phyloP scores from a whole-genome alignment of 2,113 vertebrate genomes.

The Tricholaema leucomelas region DNA sequence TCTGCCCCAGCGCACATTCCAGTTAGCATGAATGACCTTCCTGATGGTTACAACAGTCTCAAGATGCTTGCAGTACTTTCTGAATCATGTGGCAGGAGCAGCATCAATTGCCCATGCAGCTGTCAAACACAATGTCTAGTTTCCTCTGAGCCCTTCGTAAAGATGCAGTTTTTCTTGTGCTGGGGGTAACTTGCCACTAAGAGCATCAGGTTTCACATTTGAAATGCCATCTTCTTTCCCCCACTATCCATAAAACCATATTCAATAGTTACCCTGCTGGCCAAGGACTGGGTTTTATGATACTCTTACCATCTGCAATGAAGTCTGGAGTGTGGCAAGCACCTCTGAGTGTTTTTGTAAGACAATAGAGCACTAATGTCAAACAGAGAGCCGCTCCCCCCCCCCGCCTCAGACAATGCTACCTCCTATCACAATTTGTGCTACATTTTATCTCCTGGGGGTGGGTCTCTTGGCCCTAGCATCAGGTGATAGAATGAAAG shows the following conservation, averaged over 20 bases:
- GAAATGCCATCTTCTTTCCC: neutral
- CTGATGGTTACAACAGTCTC: neutral
- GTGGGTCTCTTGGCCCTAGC: no score
- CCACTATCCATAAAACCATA: neutral
- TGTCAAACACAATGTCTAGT: neutral
- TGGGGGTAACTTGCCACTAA: neutral
- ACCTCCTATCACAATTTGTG: neutral
- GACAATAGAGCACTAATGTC: rapidly evolving
- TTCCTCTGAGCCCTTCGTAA: neutral
- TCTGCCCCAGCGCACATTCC: neutral
- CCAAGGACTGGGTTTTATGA: neutral
- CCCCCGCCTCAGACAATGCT: neutral
- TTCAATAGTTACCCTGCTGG: neutral
- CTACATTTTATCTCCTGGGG: neutral
- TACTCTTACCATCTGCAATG: neutral
- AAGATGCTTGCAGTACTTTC: neutral
- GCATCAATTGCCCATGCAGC: neutral
- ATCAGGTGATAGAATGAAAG: no score
- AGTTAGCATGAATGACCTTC: neutral
- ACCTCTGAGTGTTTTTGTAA: neutral
- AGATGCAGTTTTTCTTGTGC: neutral
- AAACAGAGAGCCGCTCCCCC: neutral
- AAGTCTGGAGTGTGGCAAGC: neutral
- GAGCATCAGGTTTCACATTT: neutral
- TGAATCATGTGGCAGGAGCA: neutral